Base-by-base conservation (phyloP, 1,140 invertebrate species). In the Drepana arcuata region DNA sequence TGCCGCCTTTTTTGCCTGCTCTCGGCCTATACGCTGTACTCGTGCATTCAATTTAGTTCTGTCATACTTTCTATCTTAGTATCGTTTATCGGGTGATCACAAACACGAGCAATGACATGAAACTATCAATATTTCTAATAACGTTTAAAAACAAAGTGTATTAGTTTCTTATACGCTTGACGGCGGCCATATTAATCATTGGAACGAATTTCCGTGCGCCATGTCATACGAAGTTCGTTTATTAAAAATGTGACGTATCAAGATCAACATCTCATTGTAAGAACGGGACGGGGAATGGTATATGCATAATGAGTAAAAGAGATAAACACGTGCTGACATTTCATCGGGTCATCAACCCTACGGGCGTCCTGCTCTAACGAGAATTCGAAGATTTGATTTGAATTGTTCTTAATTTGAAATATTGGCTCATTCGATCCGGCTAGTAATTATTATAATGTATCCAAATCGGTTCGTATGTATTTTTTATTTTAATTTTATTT, bases 191-290 rank as follows among this genome's bases (percentile, higher is more conserved):
- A 82, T 82, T 82, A 82, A 82, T 82, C 78, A 82, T 82, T 73
- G 59, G 64, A 77, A 78, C 69, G 67, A 74, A 79, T 79, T 79
- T 77, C 75, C 70, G 65, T 75, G 68, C 74, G 63, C 64, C 73
- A 68, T 80, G 75, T 82, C 73, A 78, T 78, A 80, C 70, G 65
- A 59, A 70, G 73, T 82, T 77, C 78, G 78, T 82, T 82, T 82
- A 82, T 82, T 82, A 82, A 82, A 82, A 82, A 77, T 80, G 64
- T 82, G 78, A 82, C 75, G 78, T 82, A 82, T 82, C 75, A 80
- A 82, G 78, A 82, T 82, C 78, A 80, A 82, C 71, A 80, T 78
- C 74, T 71, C 66, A 54, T 65, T 30, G 61, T 34, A 24, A 41
- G 66, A 77, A 59, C 35, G 66, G 46, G 66, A 78, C 56, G 54